Evolutionary conservation across 2,113 vertebrate genomes (phyloP).

Genomic region (Notarius lentiginosus): DNA sequence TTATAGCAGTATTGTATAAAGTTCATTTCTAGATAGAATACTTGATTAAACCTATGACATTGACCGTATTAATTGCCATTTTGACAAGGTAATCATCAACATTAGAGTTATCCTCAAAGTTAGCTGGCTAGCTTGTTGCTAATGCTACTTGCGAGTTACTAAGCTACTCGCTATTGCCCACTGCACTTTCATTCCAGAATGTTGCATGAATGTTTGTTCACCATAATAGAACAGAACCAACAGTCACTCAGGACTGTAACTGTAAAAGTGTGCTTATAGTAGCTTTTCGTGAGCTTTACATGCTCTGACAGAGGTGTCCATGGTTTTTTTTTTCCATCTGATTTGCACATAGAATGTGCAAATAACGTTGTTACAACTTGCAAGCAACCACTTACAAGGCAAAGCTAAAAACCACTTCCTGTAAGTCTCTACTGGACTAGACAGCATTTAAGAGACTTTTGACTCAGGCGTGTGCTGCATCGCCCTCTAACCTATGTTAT

Average conservation of each 20-base stretch:
- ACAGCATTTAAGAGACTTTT: neutral
- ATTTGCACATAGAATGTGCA: neutral
- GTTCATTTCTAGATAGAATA: neutral
- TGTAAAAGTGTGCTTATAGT: neutral
- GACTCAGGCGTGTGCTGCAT: neutral
- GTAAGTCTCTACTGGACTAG: neutral
- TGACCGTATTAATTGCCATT: neutral
- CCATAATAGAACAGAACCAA: neutral
- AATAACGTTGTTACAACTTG: neutral
- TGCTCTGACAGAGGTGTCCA: neutral
- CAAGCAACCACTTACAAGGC: neutral
- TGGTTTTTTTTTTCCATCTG: neutral
- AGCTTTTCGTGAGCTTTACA: neutral
- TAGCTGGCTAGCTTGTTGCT: neutral
- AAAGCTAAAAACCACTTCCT: neutral
- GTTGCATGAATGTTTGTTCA: neutral
- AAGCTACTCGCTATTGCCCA: neutral
- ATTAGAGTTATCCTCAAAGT: neutral
- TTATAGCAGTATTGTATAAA: neutral
- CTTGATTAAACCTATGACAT: neutral
- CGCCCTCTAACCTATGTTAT: conserved; percentile 9
- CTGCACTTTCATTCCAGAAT: neutral
- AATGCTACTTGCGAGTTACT: neutral
- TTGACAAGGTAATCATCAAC: neutral
- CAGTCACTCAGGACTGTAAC: neutral